Evolutionary conservation across 2,797 vertebrate species (phyloP).

Genomic region (Sebastiscus albofasciatus): DNA sequence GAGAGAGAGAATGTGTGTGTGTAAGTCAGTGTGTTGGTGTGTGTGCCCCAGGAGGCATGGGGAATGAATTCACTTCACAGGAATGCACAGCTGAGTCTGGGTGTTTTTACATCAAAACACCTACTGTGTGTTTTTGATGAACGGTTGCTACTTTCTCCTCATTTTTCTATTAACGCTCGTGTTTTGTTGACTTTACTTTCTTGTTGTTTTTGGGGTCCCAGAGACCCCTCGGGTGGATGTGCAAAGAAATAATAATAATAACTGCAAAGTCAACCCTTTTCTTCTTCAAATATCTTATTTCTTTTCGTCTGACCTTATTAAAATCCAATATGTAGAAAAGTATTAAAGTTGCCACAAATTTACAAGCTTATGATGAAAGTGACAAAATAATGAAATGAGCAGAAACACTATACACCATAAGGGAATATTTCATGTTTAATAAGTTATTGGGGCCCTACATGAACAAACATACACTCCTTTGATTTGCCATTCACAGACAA

Average conservation of each 20-base stretch:
- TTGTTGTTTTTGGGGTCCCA: neutral
- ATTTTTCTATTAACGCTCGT: neutral
- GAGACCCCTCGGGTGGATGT: neutral
- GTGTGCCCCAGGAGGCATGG: slow-evolving; percentile 60
- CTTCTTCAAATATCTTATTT: neutral
- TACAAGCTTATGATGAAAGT: neutral
- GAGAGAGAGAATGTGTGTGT: neutral
- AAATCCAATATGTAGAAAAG: neutral
- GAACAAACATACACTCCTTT: neutral
- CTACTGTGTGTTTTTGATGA: slow-evolving; percentile 52
- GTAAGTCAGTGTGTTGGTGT: slow-evolving; percentile 12
- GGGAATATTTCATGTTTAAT: neutral
- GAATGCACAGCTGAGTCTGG: slow-evolving; percentile 81
- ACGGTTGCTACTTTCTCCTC: neutral
- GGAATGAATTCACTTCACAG: slow-evolving; percentile 82
- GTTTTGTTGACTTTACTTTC: neutral
- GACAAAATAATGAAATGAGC: neutral
- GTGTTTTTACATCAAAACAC: slow-evolving; percentile 67
- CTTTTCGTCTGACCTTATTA: neutral
- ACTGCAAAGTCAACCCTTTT: neutral
- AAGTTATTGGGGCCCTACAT: neutral
- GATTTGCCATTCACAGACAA: neutral
- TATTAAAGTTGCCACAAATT: neutral
- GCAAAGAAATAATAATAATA: neutral
- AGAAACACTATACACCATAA: neutral